Percentiles rank a stretch among this genome's conserved stretches.
phyloP scores from a whole-genome alignment of 1,140 invertebrate species.

The Dendroctonus ponderosae region DNA sequence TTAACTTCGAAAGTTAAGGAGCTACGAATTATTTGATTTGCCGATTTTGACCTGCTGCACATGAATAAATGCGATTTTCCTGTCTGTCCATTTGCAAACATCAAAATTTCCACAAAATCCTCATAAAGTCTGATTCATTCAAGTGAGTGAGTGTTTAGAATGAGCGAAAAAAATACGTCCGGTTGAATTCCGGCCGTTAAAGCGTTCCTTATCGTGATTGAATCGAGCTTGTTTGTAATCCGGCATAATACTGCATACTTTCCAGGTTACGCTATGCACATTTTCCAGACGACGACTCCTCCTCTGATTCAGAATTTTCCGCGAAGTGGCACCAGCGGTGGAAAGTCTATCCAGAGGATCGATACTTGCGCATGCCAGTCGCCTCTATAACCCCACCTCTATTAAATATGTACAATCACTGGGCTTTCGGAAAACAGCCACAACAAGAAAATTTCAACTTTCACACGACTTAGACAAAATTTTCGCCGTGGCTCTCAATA shows the following conservation, averaged over 20 bases:
- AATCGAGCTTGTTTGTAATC: slow-evolving; percentile 1
- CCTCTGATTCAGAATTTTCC: slow-evolving; percentile 15
- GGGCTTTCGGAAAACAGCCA: slow-evolving; percentile 19
- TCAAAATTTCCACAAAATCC: too few species aligned
- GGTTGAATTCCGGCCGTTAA: too few species aligned
- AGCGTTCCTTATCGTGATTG: background rate
- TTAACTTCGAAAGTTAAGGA: too few species aligned
- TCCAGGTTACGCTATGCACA: background rate
- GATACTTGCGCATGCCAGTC: slow-evolving; percentile 45
- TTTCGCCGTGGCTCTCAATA: too few species aligned
- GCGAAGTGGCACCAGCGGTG: slow-evolving; percentile 23
- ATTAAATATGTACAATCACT: slow-evolving; percentile 30
- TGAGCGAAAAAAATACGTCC: too few species aligned
- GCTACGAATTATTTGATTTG: too few species aligned
- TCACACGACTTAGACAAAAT: too few species aligned
- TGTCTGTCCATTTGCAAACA: too few species aligned
- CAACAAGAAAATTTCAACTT: slow-evolving; percentile 28
- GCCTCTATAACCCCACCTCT: slow-evolving; percentile 43
- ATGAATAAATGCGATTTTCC: too few species aligned
- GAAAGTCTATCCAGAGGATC: slow-evolving; percentile 44
- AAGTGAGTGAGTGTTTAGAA: too few species aligned
- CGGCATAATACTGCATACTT: background rate
- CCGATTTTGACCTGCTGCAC: too few species aligned
- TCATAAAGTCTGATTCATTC: too few species aligned
- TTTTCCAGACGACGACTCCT: slow-evolving; percentile 6